phyloP scores from a whole-genome alignment of 2,113 vertebrate species.

The Strix aluco region DNA sequence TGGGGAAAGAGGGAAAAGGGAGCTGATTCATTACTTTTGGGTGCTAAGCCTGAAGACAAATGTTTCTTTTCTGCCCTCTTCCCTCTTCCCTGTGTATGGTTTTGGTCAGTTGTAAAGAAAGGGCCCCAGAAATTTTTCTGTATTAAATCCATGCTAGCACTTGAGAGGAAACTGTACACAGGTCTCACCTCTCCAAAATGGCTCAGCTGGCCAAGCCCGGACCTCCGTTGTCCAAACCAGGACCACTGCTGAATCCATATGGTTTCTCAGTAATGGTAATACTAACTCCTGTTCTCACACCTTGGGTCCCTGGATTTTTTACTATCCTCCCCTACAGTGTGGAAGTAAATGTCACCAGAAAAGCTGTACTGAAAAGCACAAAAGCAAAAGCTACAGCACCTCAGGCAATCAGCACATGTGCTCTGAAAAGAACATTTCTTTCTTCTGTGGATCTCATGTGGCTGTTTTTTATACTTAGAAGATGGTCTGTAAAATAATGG shows the following conservation, averaged over 20 bases:
- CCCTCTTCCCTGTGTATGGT: not conserved
- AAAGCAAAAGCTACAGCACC: not conserved
- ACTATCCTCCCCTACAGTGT: fast-evolving
- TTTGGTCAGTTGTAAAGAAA: not conserved
- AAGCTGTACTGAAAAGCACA: not conserved
- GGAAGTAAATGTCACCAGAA: not conserved
- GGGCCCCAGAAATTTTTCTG: not conserved
- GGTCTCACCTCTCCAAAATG: not conserved
- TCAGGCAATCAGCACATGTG: not conserved
- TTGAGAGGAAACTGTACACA: not conserved
- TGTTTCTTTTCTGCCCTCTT: not conserved
- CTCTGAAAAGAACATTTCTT: not conserved
- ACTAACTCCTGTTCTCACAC: not conserved
- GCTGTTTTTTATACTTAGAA: not conserved
- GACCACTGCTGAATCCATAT: not conserved
- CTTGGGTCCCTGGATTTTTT: not conserved
- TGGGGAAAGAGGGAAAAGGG: not conserved
- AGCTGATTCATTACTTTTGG: not conserved
- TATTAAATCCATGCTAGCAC: not conserved
- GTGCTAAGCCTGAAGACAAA: not conserved
- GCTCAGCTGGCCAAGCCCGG: not conserved
- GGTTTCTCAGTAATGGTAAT: not conserved
- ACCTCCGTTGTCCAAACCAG: not conserved
- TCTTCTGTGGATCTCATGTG: not conserved
- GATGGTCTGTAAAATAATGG: not conserved